Percentiles rank a stretch among this genome's conserved stretches.
Evolutionary conservation across 2,888 invertebrate genomes (phyloP).

Genomic region (Hydraecia micacea): DNA sequence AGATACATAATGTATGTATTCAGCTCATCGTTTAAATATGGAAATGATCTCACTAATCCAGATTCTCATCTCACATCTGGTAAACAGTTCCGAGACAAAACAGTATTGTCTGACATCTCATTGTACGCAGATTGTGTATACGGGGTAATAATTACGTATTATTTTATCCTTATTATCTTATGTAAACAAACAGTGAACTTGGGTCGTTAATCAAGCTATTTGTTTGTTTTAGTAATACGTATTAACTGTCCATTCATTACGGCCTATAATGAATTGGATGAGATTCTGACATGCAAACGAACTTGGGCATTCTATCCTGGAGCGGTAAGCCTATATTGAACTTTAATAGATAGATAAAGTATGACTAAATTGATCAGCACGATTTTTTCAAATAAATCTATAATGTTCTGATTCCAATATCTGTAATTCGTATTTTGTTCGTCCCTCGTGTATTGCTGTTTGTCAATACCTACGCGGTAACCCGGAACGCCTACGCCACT

Average conservation of each 20-base stretch:
- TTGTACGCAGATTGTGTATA: conserved; percentile 12
- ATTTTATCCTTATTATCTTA: conserved; percentile 11
- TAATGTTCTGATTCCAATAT: neutral
- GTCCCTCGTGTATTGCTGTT: neutral
- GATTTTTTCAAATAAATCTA: neutral
- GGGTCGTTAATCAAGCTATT: neutral
- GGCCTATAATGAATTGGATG: neutral
- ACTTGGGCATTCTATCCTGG: neutral
- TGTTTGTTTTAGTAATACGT: neutral
- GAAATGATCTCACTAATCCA: conserved; percentile 34
- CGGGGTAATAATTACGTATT: conserved; percentile 20
- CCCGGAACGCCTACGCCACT: conserved; percentile 20
- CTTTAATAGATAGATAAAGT: too few species aligned
- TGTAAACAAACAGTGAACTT: neutral
- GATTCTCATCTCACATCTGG: neutral
- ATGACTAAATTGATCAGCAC: neutral
- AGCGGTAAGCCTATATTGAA: neutral
- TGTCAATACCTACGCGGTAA: conserved; percentile 13
- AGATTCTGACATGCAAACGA: neutral
- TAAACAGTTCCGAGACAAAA: conserved; percentile 13
- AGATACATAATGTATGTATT: conserved; percentile 33
- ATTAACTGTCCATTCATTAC: neutral
- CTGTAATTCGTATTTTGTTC: neutral
- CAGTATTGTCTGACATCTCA: conserved; percentile 18
- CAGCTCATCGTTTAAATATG: conserved; percentile 10